phyloP scores from a whole-genome alignment of 2,797 vertebrate genomes.

The Yasuhikotakia modesta region DNA sequence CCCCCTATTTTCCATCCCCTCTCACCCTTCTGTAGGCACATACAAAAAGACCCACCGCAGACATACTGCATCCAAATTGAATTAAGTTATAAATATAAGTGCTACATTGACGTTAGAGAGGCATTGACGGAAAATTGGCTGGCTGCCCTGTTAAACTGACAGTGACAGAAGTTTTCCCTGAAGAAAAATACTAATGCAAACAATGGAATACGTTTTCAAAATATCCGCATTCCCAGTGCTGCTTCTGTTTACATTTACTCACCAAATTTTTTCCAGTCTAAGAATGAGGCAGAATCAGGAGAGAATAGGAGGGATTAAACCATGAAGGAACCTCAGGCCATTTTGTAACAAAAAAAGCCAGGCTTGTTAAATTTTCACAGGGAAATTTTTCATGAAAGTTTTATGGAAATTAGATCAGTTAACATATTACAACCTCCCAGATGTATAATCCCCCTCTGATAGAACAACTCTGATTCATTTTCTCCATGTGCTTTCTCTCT shows the following conservation, averaged over 20 bases:
- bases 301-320: conserved; percentile 27
- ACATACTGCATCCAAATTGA: conserved; percentile 71
- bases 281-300: neutral
- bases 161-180: conserved; percentile 79
- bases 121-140: conserved; percentile 74
- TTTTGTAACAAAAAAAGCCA: conserved; percentile 3
- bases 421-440: neutral
- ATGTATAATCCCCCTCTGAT: neutral
- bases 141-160: conserved; percentile 71
- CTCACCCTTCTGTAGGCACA: conserved; percentile 39
- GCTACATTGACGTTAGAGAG: conserved; percentile 60
- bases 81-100: conserved; percentile 74
- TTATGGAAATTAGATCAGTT: neutral
- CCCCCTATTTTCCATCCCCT: conserved; percentile 65
- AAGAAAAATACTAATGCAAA: conserved; percentile 79
- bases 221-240: conserved; percentile 57
- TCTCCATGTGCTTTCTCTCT: neutral
- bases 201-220: conserved; percentile 75
- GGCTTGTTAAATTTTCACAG: neutral
- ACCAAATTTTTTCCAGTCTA: conserved; percentile 71
- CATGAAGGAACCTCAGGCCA: conserved; percentile 1
- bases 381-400: conserved; percentile 29
- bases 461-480: conserved; percentile 9
- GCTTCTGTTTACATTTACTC: conserved; percentile 49
- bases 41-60: conserved; percentile 71